Conservation (phyloP, 2,888 invertebrate genomes). For the Microchrysa polita region DNA sequence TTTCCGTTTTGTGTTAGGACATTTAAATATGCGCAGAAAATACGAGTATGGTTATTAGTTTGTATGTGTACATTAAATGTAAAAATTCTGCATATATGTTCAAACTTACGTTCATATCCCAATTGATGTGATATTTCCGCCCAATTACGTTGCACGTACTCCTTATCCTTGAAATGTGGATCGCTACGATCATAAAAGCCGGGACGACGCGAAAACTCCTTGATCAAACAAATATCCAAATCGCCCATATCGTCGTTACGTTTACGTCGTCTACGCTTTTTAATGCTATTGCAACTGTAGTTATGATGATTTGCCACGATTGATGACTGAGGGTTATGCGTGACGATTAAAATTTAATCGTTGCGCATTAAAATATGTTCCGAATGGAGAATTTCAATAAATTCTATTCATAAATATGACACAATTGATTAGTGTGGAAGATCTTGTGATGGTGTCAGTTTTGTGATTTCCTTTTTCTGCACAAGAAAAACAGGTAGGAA, state of each 20-base stretch:
- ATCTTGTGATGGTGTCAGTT: no score
- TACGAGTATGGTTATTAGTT: no score
- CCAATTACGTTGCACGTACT: constrained; percentile 60
- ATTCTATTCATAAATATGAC: no score
- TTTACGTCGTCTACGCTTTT: constrained; percentile 57
- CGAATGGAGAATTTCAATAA: no score
- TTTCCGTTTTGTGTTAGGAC: no score
- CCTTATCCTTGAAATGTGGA: constrained; percentile 61
- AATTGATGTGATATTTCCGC: constrained; percentile 61
- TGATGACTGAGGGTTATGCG: constrained; percentile 27
- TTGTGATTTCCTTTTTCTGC: no score
- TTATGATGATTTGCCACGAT: constrained; percentile 42
- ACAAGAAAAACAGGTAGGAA: no score
- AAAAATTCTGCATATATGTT: no score
- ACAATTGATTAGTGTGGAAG: no score
- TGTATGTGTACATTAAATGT: background rate
- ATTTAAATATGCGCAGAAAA: background rate
- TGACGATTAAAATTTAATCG: constrained; percentile 37
- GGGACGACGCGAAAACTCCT: constrained; percentile 61
- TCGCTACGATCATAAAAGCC: constrained; percentile 62
- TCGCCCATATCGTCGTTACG: constrained; percentile 61
- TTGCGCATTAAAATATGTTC: constrained; percentile 30
- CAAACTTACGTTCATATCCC: constrained; percentile 63
- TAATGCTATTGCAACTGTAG: constrained; percentile 35
- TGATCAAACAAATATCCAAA: constrained; percentile 60